Evolutionary conservation across 2,888 invertebrate genomes (phyloP).

Genomic region (Amiota mariae): DNA sequence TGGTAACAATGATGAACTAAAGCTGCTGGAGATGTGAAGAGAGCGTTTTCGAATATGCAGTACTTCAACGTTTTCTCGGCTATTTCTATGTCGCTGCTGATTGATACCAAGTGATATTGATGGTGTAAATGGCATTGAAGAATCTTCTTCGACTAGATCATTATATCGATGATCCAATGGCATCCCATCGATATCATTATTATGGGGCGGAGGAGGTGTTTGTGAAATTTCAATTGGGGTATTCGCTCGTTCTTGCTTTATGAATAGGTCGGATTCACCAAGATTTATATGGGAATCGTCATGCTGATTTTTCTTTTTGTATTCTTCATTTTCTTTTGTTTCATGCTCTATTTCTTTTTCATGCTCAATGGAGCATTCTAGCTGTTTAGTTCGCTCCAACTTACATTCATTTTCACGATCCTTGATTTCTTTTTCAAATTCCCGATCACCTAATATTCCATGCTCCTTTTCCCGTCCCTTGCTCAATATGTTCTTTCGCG

Average conservation of each 20-base stretch:
- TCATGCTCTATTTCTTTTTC: conserved; percentile 45
- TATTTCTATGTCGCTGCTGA: conserved; percentile 33
- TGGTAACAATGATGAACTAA: conserved; percentile 42
- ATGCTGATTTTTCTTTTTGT: conserved; percentile 39
- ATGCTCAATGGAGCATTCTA: conserved; percentile 42
- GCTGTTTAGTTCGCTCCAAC: conserved; percentile 46
- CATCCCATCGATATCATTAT: conserved; percentile 36
- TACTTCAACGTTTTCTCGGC: conserved; percentile 19
- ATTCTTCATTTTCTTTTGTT: neutral
- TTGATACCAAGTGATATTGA: conserved; percentile 47
- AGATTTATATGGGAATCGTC: conserved; percentile 48
- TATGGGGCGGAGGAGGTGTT: conserved; percentile 53
- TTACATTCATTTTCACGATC: conserved; percentile 54
- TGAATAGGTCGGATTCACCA: conserved; percentile 64
- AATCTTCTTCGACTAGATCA: conserved; percentile 30
- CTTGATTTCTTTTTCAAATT: conserved; percentile 51
- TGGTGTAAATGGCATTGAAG: conserved; percentile 48
- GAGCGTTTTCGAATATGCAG: conserved; percentile 53
- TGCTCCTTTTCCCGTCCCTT: conserved; percentile 71
- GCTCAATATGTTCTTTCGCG: conserved; percentile 69
- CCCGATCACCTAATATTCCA: conserved; percentile 49
- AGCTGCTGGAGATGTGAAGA: conserved; percentile 54
- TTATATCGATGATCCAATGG: conserved; percentile 16
- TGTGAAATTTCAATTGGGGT: conserved; percentile 62
- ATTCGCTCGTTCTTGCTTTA: conserved; percentile 72